Evolutionary conservation across 2,797 vertebrate species (phyloP).

Genomic region (Phrynocephalus vlangalii): DNA sequence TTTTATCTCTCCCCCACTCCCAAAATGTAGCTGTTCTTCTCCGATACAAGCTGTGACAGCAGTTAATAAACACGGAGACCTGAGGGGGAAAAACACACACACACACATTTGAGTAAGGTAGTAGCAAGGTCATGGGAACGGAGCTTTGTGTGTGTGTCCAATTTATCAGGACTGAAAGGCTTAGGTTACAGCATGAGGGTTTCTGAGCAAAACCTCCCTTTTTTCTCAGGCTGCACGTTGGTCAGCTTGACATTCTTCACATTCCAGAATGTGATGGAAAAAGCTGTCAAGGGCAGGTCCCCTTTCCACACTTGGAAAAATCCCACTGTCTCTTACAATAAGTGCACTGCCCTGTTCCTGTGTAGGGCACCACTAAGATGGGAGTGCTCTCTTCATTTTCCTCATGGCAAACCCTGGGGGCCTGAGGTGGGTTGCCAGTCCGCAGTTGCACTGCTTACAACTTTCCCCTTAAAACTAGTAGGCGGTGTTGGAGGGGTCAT

Average conservation of each 20-base stretch:
- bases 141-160: constrained; percentile 61
- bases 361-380: background rate
- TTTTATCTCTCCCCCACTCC: background rate
- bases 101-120: constrained; percentile 42
- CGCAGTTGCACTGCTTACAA: background rate
- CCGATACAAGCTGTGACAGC: constrained; percentile 7
- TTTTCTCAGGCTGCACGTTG: constrained; percentile 68
- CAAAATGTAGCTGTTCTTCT: background rate
- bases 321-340: constrained; percentile 16
- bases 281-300: constrained; percentile 54
- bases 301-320: constrained; percentile 48
- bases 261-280: constrained; percentile 71
- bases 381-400: background rate
- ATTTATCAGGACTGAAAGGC: constrained; percentile 75
- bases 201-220: constrained; percentile 67
- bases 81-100: too few species aligned
- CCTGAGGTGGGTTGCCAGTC: constrained; percentile 1
- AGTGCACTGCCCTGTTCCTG: constrained; percentile 1
- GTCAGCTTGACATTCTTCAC: constrained; percentile 73
- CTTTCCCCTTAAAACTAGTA: background rate
- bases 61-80: constrained; percentile 12
- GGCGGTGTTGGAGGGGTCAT: too few species aligned
- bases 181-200: constrained; percentile 79
- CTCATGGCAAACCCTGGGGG: constrained; percentile 24
- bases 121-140: constrained; percentile 82